phyloP scores from a whole-genome alignment of 2,797 vertebrate genomes.

The Coranthus polyacanthus region DNA sequence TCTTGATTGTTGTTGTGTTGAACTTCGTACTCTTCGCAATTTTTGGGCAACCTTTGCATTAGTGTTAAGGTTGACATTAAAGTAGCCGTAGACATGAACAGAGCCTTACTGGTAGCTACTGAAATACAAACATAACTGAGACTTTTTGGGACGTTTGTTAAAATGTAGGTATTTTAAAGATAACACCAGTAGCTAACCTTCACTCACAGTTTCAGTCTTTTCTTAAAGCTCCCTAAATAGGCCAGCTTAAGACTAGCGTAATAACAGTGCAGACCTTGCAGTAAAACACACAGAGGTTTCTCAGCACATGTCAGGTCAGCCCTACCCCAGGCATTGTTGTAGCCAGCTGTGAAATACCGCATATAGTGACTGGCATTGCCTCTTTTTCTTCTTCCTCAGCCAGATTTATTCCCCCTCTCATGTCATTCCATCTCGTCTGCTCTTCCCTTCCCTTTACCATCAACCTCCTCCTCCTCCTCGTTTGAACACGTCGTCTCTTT shows the following conservation, averaged over 20 bases:
- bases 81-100: neutral
- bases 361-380: constrained; percentile 14
- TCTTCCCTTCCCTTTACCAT: constrained; percentile 13
- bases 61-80: neutral
- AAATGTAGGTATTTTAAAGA: no score
- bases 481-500: no score
- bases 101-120: neutral
- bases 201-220: constrained; percentile 1
- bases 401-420: constrained; percentile 16
- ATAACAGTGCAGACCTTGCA: constrained; percentile 13
- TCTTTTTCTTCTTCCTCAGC: constrained; percentile 6
- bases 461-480: neutral
- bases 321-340: constrained; percentile 9
- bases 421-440: constrained; percentile 3
- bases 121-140: neutral
- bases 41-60: no score
- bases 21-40: no score
- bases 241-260: constrained; percentile 6
- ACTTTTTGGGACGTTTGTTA: neutral
- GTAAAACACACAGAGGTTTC: neutral
- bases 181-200: neutral
- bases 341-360: constrained; percentile 54
- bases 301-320: constrained; percentile 25
- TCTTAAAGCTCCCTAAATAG: constrained; percentile 11
- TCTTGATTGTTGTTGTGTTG: no score